A percentile compares a stretch with the other conserved stretches of the same genome.
Conservation (phyloP, 2,888 invertebrate species). For the Saturnia pavonia region DNA sequence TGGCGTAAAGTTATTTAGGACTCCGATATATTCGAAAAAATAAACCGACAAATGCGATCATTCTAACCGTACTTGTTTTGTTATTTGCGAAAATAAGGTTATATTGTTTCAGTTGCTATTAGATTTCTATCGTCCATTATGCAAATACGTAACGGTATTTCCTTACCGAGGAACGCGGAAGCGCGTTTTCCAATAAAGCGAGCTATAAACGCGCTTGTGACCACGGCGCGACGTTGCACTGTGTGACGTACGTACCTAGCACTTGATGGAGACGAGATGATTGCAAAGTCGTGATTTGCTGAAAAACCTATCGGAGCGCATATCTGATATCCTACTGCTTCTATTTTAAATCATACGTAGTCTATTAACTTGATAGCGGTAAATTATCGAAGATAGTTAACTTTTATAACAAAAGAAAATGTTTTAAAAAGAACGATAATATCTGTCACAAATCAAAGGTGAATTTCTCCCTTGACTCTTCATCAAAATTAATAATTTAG, state of each 20-base stretch:
- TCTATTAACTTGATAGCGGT: too few species aligned
- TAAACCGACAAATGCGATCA: too few species aligned
- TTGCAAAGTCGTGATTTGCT: background rate
- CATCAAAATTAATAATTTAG: too few species aligned
- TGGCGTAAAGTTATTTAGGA: too few species aligned
- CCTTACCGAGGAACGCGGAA: conserved; percentile 68
- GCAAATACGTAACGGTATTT: conserved; percentile 59
- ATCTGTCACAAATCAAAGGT: too few species aligned
- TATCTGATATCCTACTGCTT: background rate
- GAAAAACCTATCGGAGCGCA: background rate
- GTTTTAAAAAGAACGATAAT: too few species aligned
- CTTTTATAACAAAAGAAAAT: too few species aligned
- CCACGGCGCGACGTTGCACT: conserved; percentile 39
- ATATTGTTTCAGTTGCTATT: conserved; percentile 22
- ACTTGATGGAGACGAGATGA: background rate
- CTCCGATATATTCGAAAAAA: too few species aligned
- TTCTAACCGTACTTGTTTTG: background rate
- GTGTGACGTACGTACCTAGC: conserved; percentile 28
- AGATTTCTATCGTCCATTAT: conserved; percentile 45
- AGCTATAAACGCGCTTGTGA: conserved; percentile 62
- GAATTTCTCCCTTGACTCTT: too few species aligned
- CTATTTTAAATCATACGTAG: background rate
- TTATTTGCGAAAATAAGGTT: conserved; percentile 2
- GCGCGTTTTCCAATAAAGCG: conserved; percentile 70
- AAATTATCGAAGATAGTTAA: too few species aligned